Evolutionary conservation across 2,113 vertebrate genomes (phyloP).

Genomic region (Antennarius striatus): DNA sequence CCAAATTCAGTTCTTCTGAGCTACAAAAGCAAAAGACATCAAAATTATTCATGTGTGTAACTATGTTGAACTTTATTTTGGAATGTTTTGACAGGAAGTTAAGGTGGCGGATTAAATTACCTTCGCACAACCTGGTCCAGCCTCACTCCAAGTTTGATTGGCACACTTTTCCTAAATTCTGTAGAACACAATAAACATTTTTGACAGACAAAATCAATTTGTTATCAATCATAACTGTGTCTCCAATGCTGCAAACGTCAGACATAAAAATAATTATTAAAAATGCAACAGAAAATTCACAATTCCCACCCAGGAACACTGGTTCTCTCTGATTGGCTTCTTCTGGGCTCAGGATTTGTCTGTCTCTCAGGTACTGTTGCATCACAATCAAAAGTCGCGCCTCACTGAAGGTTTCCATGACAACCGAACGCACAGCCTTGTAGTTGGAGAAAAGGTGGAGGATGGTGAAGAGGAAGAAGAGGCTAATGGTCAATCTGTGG

Average conservation of each 20-base stretch:
- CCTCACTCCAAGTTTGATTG: constrained; percentile 73
- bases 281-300: not conserved
- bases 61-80: not conserved
- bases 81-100: not conserved
- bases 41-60: not conserved
- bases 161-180: constrained; percentile 65
- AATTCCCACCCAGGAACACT: constrained; percentile 79
- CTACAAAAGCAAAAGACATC: constrained; percentile 53
- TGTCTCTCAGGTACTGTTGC: constrained; percentile 74
- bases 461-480: constrained; percentile 85
- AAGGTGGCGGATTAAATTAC: constrained; percentile 32
- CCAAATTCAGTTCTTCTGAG: constrained; percentile 77
- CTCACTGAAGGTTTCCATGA: constrained; percentile 91
- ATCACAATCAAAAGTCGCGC: constrained; percentile 83
- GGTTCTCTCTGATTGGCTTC: constrained; percentile 85
- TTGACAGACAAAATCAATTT: not conserved
- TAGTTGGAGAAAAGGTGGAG: constrained; percentile 91
- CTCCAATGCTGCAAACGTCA: rapidly evolving
- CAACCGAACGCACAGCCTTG: constrained; percentile 86
- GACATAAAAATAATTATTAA: not conserved
- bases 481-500: constrained; percentile 82
- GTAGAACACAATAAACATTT: not conserved
- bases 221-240: too few species aligned
- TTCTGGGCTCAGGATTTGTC: constrained; percentile 71
- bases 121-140: constrained; percentile 69